Base-by-base conservation (phyloP, 2,113 vertebrate genomes). In the Micronycteris hirsuta region DNA sequence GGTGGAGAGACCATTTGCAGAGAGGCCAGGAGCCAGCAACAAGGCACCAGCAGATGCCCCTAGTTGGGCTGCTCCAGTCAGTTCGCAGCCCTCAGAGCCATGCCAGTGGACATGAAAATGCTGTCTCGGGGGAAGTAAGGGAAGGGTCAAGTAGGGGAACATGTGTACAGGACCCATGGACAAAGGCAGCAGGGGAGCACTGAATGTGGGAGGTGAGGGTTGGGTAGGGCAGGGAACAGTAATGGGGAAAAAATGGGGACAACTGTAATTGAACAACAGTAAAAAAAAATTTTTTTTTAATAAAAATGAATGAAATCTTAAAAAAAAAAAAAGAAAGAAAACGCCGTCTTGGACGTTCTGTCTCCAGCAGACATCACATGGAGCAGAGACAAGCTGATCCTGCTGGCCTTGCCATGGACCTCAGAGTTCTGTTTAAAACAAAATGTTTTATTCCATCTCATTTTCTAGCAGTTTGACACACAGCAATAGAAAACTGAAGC, bases 1-100 rank as follows among this genome's bases (percentile, higher is more conserved):
- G 54, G 24, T 33, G 71, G 73, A 67, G 41, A 74, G 68, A 76
- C 58, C 17, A 14, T 1, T 16, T 52, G 43, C 49, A 70, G 22
- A 36, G 17, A 81, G 3, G 15, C 92, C 41, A 45, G 70, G 24
- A 68, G 49, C 56, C 70, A 16, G 10, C 71, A 12, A 54, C 45
- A 16, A 24, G 45, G 26, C 31, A 19, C 2, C 1, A 1, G 11
- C 36, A 26, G 0, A 0, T 0, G 16, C 2, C 11, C 33, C 26
- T 9, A 45, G 58, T 1, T 7, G 49, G 52, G 58, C 13, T 11
- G 26, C 36, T 16, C 14, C 9, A 9, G 67, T 24, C 28, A 28
- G 20, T 3, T 22, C 28, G 22, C 28, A 26, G 16, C 33, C 80
- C 7, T 5, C 28, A 4, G 26, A 54, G 26, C 43, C 54, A 9